Percentiles rank a stretch among this genome's conserved stretches.
phyloP scores from a whole-genome alignment of 2,888 invertebrate species.

The Nomada goodeniana region DNA sequence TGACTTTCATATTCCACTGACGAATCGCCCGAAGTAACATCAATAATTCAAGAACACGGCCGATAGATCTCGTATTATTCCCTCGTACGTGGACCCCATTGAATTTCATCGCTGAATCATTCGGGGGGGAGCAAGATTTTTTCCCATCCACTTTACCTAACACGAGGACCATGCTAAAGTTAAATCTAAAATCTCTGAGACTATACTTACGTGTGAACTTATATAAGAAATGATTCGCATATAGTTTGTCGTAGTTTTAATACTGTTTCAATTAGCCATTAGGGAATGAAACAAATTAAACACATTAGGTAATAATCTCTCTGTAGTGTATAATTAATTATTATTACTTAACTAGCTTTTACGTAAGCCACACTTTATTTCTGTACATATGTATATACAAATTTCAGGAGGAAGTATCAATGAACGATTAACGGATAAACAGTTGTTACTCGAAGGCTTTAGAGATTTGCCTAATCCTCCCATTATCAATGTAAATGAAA shows the following conservation, averaged over 20 bases:
- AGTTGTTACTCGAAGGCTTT: neutral
- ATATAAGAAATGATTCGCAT: too few species aligned
- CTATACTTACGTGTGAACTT: too few species aligned
- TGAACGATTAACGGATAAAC: neutral
- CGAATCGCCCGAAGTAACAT: neutral
- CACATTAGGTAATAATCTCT: neutral
- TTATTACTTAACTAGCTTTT: too few species aligned
- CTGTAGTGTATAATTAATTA: too few species aligned
- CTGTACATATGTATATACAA: neutral
- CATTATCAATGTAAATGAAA: neutral
- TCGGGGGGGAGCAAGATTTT: too few species aligned
- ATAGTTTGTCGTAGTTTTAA: neutral
- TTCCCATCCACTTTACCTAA: too few species aligned
- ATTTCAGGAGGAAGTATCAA: neutral
- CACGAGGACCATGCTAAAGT: too few species aligned
- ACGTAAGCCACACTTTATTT: neutral
- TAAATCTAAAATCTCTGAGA: too few species aligned
- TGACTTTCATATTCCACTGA: neutral
- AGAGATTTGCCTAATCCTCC: neutral
- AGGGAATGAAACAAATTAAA: neutral
- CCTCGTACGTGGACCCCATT: neutral
- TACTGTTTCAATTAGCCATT: constrained; percentile 1
- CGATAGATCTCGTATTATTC: constrained; percentile 1
- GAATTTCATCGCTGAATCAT: constrained; percentile 22
- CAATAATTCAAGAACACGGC: constrained; percentile 25